phyloP scores from a whole-genome alignment of 1,140 invertebrate species.

The Holcopasites calliopsidis region DNA sequence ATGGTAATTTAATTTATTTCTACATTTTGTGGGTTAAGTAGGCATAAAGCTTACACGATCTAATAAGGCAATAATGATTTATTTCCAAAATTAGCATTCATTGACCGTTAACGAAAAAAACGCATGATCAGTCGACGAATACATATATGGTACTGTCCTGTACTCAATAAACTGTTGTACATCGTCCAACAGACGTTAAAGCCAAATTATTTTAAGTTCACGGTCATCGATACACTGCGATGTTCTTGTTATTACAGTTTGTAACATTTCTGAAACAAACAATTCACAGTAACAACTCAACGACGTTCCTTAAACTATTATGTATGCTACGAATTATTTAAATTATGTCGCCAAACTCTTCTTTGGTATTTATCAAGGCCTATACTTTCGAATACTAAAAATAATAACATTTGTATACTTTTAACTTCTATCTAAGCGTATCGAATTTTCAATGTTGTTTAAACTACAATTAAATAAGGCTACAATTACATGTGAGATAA shows the following conservation, averaged over 20 bases:
- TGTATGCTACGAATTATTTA: neutral
- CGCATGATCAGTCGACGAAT: no score
- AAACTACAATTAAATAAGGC: neutral
- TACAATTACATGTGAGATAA: constrained; percentile 24
- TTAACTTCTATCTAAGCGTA: constrained; percentile 41
- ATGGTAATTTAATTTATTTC: neutral
- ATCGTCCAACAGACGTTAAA: no score
- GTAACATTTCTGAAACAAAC: neutral
- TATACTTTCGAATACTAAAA: constrained; percentile 10
- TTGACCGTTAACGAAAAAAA: neutral
- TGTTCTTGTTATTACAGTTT: no score
- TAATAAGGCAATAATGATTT: constrained; percentile 2
- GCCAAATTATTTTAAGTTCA: no score
- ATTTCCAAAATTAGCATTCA: neutral
- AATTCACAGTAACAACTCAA: neutral
- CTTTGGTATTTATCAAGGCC: neutral
- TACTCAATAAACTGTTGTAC: neutral
- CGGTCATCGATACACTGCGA: no score
- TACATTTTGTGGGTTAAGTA: neutral
- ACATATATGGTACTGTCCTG: no score
- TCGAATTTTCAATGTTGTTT: constrained; percentile 1
- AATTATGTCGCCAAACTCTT: neutral
- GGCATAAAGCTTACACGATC: neutral
- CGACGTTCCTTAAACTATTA: neutral
- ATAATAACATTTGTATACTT: neutral